Conservation (phyloP, 2,797 vertebrate species). For the Otolemur crassicaudatus region DNA sequence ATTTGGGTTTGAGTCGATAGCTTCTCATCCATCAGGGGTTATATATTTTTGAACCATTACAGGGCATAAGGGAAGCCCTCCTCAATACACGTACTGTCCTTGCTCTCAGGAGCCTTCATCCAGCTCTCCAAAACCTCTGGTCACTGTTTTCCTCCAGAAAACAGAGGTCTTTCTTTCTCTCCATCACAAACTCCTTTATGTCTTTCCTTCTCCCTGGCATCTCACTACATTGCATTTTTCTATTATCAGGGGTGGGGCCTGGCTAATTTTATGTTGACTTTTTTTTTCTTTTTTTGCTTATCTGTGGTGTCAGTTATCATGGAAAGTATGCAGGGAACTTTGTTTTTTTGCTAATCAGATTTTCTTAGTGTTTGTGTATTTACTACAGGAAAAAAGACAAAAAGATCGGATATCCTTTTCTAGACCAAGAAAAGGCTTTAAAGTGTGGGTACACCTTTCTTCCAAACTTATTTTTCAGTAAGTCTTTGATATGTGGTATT, state of each 20-base stretch:
- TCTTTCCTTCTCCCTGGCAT: background rate
- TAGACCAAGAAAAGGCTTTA: background rate
- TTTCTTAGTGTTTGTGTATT: too few species aligned
- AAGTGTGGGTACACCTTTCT: background rate
- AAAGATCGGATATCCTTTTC: background rate
- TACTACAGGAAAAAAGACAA: too few species aligned
- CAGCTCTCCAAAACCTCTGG: background rate
- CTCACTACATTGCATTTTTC: background rate
- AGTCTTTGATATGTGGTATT: constrained; percentile 20
- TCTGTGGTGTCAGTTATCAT: too few species aligned
- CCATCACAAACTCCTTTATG: background rate
- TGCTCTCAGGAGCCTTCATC: accelerated
- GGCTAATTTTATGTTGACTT: too few species aligned
- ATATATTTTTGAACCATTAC: background rate
- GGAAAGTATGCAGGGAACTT: too few species aligned
- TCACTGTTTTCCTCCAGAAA: background rate
- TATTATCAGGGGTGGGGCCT: too few species aligned
- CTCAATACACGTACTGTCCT: background rate
- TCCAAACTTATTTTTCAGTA: constrained; percentile 26
- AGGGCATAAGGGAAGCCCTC: background rate
- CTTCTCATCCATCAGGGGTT: background rate
- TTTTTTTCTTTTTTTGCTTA: too few species aligned
- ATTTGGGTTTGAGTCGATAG: background rate
- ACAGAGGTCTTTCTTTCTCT: background rate
- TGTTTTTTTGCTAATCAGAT: too few species aligned